phyloP scores from a whole-genome alignment of 2,113 vertebrate genomes.

The Myotis lucifugus region DNA sequence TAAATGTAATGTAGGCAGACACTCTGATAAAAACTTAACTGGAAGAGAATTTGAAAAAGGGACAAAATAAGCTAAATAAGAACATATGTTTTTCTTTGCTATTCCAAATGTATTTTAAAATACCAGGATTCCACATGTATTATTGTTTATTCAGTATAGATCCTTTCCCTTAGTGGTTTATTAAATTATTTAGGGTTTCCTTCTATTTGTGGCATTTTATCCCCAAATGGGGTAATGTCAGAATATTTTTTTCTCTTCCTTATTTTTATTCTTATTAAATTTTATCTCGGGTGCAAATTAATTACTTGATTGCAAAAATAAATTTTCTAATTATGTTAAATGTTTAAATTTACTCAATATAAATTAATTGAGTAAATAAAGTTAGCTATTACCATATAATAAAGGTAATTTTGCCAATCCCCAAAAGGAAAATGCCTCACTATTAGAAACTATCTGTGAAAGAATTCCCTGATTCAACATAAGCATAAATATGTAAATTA shows the following conservation, averaged over 20 bases:
- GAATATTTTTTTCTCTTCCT: not conserved
- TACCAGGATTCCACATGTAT: not conserved
- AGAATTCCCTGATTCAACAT: conserved; percentile 2
- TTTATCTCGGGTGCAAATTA: not conserved
- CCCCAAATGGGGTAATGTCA: not conserved
- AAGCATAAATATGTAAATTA: not conserved
- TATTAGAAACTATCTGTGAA: not conserved
- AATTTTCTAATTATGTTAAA: not conserved
- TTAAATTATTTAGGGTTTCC: conserved; percentile 1
- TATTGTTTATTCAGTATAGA: not conserved
- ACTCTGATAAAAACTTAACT: conserved; percentile 14
- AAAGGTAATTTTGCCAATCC: not conserved
- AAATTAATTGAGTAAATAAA: conserved; percentile 14
- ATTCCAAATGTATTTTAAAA: conserved; percentile 6
- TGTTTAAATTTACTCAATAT: not conserved
- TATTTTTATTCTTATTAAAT: not conserved
- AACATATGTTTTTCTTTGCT: not conserved
- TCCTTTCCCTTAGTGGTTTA: not conserved
- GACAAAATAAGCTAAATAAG: conserved; percentile 23
- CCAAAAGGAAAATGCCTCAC: not conserved
- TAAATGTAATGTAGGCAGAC: not conserved
- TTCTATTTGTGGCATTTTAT: not conserved
- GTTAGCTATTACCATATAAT: not conserved
- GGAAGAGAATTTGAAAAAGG: not conserved
- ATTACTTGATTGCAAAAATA: not conserved